These are phyloP conservation scores for Mormyrus iriodes DNA, from an alignment of 2,113 vertebrate species.

Conservation along the genomic window DNA sequence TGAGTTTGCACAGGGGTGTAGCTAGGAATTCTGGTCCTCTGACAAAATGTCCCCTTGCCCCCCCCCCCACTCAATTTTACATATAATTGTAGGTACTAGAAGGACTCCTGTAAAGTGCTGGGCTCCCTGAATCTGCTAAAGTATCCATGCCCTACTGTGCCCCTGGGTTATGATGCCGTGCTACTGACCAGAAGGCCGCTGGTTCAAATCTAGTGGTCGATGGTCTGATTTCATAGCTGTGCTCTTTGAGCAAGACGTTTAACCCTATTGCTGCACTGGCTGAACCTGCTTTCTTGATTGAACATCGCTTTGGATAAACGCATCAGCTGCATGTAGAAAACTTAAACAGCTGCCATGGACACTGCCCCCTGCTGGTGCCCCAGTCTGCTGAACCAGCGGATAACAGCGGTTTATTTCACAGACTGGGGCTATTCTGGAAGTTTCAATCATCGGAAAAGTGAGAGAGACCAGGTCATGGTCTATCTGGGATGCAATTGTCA, in stretches of 20 bases:
- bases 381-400: neutral
- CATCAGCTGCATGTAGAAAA: neutral
- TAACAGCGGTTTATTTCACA: neutral
- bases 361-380: neutral
- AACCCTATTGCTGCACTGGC: neutral
- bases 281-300: neutral
- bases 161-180: neutral
- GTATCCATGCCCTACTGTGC: neutral
- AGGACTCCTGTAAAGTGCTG: neutral
- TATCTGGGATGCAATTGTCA: neutral
- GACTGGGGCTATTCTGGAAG: neutral
- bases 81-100: neutral
- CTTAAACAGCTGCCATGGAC: neutral
- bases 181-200: neutral
- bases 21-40: neutral
- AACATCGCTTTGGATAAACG: neutral
- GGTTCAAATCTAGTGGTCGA: neutral
- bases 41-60: neutral
- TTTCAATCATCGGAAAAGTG: neutral
- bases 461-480: neutral
- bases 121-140: neutral
- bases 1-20: neutral
- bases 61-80: neutral
- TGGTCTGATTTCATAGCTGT: neutral
- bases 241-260: neutral